A percentile compares a stretch with the other conserved stretches of the same genome.
Conservation (phyloP, 2,888 invertebrate genomes). For the Ectemnius cavifrons region DNA sequence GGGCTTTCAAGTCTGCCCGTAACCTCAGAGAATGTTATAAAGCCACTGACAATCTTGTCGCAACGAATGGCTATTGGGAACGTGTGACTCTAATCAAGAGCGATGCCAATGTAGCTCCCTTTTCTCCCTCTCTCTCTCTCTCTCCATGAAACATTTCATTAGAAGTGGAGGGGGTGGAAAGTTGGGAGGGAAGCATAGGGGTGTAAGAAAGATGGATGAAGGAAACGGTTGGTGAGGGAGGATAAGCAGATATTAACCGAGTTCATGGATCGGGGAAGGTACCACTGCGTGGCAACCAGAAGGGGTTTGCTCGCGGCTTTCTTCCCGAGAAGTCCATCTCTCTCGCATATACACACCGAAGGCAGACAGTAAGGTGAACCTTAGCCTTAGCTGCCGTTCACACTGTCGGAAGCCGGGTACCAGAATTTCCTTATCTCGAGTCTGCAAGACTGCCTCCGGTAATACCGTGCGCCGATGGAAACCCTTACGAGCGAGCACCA, state of each 20-base stretch:
- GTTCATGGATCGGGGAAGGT: conserved; percentile 50
- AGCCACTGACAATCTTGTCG: background rate
- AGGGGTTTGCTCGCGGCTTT: conserved; percentile 69
- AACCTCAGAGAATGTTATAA: no score
- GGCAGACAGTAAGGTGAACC: conserved; percentile 53
- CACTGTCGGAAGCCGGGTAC: conserved; percentile 65
- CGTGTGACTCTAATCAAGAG: no score
- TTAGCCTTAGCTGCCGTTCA: conserved; percentile 67
- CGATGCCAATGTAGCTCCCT: no score
- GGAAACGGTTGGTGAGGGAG: conserved; percentile 66
- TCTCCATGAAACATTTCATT: no score
- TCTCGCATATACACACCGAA: conserved; percentile 41
- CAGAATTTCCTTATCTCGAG: conserved; percentile 73
- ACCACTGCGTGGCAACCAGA: conserved; percentile 56
- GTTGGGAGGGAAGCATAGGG: conserved; percentile 8
- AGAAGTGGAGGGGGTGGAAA: background rate
- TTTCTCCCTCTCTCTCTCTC: no score
- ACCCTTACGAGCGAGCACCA: conserved; percentile 66
- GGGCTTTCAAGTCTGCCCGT: background rate
- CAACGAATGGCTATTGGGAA: no score
- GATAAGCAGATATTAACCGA: conserved; percentile 75
- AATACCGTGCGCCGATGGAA: conserved; percentile 68
- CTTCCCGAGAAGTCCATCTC: conserved; percentile 48
- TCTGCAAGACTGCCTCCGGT: conserved; percentile 78
- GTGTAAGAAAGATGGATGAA: conserved; percentile 46